Percentiles rank a stretch among this genome's conserved stretches.
These are phyloP conservation scores for Corydoras maculifer DNA, from an alignment of 2,113 vertebrate genomes.

Conservation along the genomic window DNA sequence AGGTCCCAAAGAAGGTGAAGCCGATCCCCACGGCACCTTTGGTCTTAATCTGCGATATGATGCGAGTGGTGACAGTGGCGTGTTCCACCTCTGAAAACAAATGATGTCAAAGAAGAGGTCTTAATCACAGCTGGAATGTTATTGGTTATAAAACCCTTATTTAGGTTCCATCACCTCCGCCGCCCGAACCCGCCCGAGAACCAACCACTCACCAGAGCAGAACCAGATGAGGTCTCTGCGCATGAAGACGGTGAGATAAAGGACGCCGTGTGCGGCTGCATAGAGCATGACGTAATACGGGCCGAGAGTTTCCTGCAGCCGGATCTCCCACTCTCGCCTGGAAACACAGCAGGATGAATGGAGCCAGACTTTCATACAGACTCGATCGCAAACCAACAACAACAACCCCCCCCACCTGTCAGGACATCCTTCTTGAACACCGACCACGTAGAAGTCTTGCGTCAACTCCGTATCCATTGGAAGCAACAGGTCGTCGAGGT, in stretches of 20 bases:
- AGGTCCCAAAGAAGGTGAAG: slow-evolving; percentile 95
- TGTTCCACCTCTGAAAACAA: slow-evolving; percentile 78
- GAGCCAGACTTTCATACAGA: not conserved
- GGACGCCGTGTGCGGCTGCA: slow-evolving; percentile 79
- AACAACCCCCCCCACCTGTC: slow-evolving; percentile 72
- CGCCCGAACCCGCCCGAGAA: too few relatives aligned
- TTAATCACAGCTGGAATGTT: too few relatives aligned
- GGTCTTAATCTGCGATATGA: slow-evolving; percentile 97
- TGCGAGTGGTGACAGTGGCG: slow-evolving; percentile 88
- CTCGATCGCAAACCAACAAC: not conserved
- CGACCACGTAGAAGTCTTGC: slow-evolving; percentile 91
- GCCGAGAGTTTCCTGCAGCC: slow-evolving; percentile 88
- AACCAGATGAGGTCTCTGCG: slow-evolving; percentile 97
- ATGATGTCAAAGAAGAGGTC: not conserved
- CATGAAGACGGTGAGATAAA: slow-evolving; percentile 83
- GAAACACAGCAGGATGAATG: slow-evolving; percentile 7
- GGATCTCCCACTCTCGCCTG: slow-evolving; percentile 92
- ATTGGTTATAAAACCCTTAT: too few relatives aligned
- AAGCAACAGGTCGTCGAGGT: slow-evolving; percentile 86
- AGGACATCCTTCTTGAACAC: slow-evolving; percentile 92
- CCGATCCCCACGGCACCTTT: slow-evolving; percentile 86
- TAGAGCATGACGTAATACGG: slow-evolving; percentile 88
- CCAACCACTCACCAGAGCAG: slow-evolving; percentile 78
- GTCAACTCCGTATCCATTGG: slow-evolving; percentile 84
- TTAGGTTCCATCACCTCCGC: too few relatives aligned